phyloP scores from a whole-genome alignment of 2,888 invertebrate genomes.

The Microctonus brassicae region DNA sequence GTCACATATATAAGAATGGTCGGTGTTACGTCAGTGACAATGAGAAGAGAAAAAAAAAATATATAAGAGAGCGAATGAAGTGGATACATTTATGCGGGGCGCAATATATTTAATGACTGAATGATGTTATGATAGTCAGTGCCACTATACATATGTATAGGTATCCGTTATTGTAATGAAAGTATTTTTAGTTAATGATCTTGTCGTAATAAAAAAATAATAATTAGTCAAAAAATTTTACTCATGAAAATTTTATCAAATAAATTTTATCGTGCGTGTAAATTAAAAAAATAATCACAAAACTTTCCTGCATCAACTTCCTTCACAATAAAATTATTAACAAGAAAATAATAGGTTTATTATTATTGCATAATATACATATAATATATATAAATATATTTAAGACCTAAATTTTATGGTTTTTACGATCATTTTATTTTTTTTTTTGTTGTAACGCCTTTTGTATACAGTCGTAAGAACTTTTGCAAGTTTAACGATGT shows the following conservation, averaged over 20 bases:
- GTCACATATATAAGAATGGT: constrained; percentile 52
- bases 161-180: no score
- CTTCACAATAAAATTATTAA: neutral
- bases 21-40: neutral
- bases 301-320: constrained; percentile 15
- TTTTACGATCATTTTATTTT: constrained; percentile 28
- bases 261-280: neutral
- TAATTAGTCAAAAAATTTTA: no score
- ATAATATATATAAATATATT: neutral
- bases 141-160: no score
- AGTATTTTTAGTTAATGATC: no score
- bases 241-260: neutral
- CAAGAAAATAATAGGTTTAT: neutral
- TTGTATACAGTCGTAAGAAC: neutral
- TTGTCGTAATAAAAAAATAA: no score
- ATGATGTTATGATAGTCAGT: neutral
- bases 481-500: constrained; percentile 11
- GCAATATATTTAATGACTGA: neutral
- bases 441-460: constrained; percentile 7
- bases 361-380: neutral
- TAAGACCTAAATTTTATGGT: constrained; percentile 19
- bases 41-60: neutral
- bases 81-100: neutral
- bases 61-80: neutral
- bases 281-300: constrained; percentile 19